Base-by-base conservation (phyloP, 2,113 vertebrate species). In the Lucifuga dentata region DNA sequence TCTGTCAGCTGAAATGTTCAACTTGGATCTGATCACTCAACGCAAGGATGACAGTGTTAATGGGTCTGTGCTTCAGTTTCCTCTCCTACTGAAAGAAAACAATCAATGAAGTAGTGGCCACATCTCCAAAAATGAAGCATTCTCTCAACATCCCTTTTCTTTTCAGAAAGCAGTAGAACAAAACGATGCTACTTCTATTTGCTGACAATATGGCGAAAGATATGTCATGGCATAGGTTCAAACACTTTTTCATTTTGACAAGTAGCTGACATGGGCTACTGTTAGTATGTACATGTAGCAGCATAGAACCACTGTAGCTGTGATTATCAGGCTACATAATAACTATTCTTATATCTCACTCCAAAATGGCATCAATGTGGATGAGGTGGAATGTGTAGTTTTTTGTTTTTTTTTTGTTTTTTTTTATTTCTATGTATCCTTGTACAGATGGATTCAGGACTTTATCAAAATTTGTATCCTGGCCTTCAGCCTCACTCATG, bases 231-330 rank as follows among this genome's bases (percentile, higher is more conserved):
- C 80, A 74, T 45, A 78, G 61, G 38, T 63, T 76, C 45, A 65
- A 76, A 79, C 61, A 82, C 68, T 53, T 71, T 86, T 84, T 71
- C 71, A 71, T 59, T 73, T 60, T 53, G 75, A 85, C 80, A 41
- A 58, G 53, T 80, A 78, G 71, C 77, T 65, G 66, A 60, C 58
- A 71, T 15, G 58, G 64, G 76, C 85, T 77, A 85, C 81, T 56
- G 67, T 84, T 66, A 73, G 73, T 89, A 86, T 89, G 61, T 83
- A 90, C 81, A 88, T 26, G 67, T 89, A 90, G 90, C 87, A 91
- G 90, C 88, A 87, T 75, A 80, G 74, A 87, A 84, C 76, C 81
- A 78, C 43, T 84, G 39, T 29, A 33, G 60, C 53, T 72, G 70
- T 76, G 60, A 80, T 85, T 46, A 86, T 83, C 73, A 82, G 51